phyloP scores from a whole-genome alignment of 2,797 vertebrate species.

The Podarcis siculus region DNA sequence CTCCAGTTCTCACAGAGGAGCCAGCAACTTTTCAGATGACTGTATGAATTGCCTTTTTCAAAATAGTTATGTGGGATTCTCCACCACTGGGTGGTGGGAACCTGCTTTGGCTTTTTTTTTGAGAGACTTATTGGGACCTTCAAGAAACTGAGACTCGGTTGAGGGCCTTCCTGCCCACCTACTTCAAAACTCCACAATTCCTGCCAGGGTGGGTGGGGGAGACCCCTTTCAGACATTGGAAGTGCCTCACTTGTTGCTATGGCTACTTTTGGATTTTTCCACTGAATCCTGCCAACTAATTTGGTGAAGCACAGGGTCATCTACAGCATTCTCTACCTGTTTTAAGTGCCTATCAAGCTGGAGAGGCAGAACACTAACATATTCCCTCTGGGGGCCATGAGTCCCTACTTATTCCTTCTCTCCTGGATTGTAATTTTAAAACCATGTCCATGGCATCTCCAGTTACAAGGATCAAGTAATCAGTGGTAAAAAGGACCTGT shows the following conservation, averaged over 20 bases:
- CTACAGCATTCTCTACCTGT: background rate
- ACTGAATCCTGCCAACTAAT: background rate
- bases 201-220: background rate
- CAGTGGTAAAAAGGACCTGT: background rate
- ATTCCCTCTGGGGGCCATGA: background rate
- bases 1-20: rapidly evolving
- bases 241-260: background rate
- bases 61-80: background rate
- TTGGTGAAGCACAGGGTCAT: background rate
- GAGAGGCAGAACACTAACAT: background rate
- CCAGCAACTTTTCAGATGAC: background rate
- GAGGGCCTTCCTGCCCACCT: background rate
- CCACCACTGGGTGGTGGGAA: too few relatives aligned
- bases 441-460: background rate
- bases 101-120: background rate
- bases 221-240: background rate
- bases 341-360: background rate
- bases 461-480: background rate
- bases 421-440: background rate
- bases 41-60: background rate
- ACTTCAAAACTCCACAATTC: background rate
- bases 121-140: background rate
- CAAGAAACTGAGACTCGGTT: background rate
- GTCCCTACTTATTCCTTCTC: background rate
- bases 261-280: background rate